Evolutionary conservation across 2,797 vertebrate species (phyloP), one percentile per base, ranked within the genome.

Genomic region (Esox lucius): DNA sequence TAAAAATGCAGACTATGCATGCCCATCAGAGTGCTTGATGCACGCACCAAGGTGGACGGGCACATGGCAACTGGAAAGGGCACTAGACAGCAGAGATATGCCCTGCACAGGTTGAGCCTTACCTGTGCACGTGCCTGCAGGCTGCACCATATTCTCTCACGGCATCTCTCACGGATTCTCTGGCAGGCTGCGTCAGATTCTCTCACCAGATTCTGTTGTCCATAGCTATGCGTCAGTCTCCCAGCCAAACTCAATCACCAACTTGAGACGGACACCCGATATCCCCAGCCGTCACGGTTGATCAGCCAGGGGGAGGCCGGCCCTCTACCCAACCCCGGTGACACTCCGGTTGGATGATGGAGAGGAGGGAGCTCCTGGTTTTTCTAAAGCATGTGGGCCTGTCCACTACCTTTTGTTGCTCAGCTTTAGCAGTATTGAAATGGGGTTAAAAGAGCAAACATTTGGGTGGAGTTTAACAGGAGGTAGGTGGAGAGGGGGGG

Each of bases 281-380:
- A 65, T 26, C 70, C 71, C 48, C 67, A 71, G 72, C 78, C 61
- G 72, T 79, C 75, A 66, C 17, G 28, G 42, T 35, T 83, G 81
- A 83, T 79, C 83, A 78, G 80, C 85, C 74, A 81, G 71, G 69
- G 70, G 72, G 56, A 66, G 75, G 76, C 61, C 67, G 74, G 42
- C 31, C 13, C 61, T 74, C 79, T 73, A 81, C 68, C 70, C 72
- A 72, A 84, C 82, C 82, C 81, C 79, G 80, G 75, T 72, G 74
- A 70, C 33, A 72, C 70, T 72, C 46, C 31, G 24, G 66, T 56
- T 56, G 70, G 78, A 70, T 80, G 81, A 81, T 74, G 80, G 80
- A 83, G 75, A 69, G 48, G 68, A 82, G 61, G 28, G 35, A 70
- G 67, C 74, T 72, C 67, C 68, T 71, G 71, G 71, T 70, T 67